Conservation (phyloP, 2,888 invertebrate species). For the Synanthedon andrenaeformis region DNA sequence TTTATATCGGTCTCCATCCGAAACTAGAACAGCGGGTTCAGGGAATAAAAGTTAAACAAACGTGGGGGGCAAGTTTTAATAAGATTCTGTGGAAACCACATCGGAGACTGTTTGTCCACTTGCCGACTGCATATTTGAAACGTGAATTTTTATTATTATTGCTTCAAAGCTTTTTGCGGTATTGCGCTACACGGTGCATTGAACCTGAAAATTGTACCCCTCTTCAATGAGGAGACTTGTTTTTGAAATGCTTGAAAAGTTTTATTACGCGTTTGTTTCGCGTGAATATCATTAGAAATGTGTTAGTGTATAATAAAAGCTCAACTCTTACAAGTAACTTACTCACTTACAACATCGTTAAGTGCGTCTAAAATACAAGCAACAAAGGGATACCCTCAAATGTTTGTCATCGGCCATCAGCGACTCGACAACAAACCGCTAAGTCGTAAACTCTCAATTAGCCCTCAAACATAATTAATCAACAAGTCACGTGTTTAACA, state of each 20-base stretch:
- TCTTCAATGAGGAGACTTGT: too few species aligned
- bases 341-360: too few species aligned
- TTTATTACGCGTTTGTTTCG: too few species aligned
- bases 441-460: background rate
- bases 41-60: constrained; percentile 23
- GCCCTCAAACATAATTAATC: background rate
- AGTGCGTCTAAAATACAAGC: too few species aligned
- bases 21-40: constrained; percentile 4
- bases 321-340: too few species aligned
- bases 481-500: background rate
- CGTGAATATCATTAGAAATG: too few species aligned
- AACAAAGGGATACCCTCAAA: too few species aligned
- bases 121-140: background rate
- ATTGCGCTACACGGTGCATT: background rate
- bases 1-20: background rate
- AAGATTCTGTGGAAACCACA: constrained; percentile 19
- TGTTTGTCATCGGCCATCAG: too few species aligned
- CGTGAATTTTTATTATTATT: background rate
- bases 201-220: background rate
- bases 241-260: too few species aligned
- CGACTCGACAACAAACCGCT: too few species aligned
- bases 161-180: background rate
- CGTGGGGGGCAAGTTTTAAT: constrained; percentile 26
- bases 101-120: constrained; percentile 7
- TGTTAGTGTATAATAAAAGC: too few species aligned